These are phyloP conservation scores for Hoplodrina ambigua DNA, from an alignment of 2,888 invertebrate genomes.

Conservation along the genomic window DNA sequence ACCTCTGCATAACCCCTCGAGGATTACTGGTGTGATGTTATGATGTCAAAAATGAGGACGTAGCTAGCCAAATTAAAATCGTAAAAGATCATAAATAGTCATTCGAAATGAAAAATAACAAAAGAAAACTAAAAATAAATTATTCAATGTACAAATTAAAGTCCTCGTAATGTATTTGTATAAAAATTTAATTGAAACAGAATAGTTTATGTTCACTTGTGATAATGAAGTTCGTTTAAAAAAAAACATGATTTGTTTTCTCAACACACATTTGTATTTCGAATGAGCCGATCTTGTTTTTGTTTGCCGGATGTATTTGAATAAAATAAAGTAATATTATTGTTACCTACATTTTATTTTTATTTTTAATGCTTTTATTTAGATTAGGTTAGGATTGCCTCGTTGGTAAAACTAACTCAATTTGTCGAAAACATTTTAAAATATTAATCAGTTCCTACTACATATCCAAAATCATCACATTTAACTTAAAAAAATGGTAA, in stretches of 20 bases:
- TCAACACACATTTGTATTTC: conserved; percentile 26
- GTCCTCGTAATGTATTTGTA: conserved; percentile 14
- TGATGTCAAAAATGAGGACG: too few relatives aligned
- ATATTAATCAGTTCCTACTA: too few relatives aligned
- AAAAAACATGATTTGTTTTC: conserved; percentile 19
- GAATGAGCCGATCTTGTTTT: conserved; percentile 26
- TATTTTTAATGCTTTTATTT: background rate
- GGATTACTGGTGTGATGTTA: too few relatives aligned
- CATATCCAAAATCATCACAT: too few relatives aligned
- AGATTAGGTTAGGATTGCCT: background rate
- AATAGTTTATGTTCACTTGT: conserved; percentile 25
- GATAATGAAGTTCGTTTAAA: conserved; percentile 27
- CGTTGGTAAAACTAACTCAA: too few relatives aligned
- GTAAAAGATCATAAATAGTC: too few relatives aligned
- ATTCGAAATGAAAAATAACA: too few relatives aligned
- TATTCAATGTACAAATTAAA: background rate
- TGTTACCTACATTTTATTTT: conserved; percentile 3
- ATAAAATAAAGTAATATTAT: conserved; percentile 32
- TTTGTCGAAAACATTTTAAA: too few relatives aligned
- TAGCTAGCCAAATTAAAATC: too few relatives aligned
- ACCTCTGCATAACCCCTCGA: too few relatives aligned
- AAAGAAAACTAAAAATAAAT: background rate
- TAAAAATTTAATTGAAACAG: conserved; percentile 31
- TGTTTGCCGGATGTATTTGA: conserved; percentile 7
- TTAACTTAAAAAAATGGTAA: too few relatives aligned